These are phyloP conservation scores for Podabrus alpinus DNA, from an alignment of 2,888 invertebrate genomes.

Conservation along the genomic window DNA sequence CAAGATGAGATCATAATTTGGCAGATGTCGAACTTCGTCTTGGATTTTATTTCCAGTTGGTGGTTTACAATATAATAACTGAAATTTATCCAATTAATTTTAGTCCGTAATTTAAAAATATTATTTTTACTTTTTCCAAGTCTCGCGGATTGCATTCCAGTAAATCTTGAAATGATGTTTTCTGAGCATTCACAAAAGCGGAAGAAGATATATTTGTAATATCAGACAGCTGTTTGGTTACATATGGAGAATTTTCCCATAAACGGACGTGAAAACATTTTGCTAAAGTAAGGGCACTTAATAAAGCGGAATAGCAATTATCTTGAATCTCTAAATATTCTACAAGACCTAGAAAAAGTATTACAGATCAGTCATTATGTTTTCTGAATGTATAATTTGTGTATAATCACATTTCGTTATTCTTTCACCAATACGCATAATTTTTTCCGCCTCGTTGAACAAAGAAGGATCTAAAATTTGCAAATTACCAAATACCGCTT, in stretches of 20 bases:
- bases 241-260: constrained; percentile 76
- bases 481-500: constrained; percentile 73
- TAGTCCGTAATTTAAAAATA: not conserved
- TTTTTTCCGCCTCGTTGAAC: constrained; percentile 69
- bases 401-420: constrained; percentile 68
- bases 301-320: constrained; percentile 58
- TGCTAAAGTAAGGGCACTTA: constrained; percentile 64
- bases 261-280: constrained; percentile 71
- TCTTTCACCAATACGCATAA: constrained; percentile 69
- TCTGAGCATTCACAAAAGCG: constrained; percentile 67
- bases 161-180: constrained; percentile 67
- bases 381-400: not conserved
- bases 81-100: constrained; percentile 33
- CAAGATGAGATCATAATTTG: constrained; percentile 62
- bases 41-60: constrained; percentile 72
- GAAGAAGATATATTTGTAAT: constrained; percentile 70
- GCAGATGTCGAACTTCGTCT: constrained; percentile 65
- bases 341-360: constrained; percentile 57
- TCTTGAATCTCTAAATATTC: constrained; percentile 59
- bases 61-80: constrained; percentile 75
- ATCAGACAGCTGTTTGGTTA: constrained; percentile 71
- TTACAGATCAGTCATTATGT: not conserved
- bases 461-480: constrained; percentile 70
- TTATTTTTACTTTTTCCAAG: constrained; percentile 65
- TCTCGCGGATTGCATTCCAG: constrained; percentile 72